These are phyloP conservation scores for Cyclargus thomasi DNA, from an alignment of 1,140 invertebrate species.

Conservation along the genomic window DNA sequence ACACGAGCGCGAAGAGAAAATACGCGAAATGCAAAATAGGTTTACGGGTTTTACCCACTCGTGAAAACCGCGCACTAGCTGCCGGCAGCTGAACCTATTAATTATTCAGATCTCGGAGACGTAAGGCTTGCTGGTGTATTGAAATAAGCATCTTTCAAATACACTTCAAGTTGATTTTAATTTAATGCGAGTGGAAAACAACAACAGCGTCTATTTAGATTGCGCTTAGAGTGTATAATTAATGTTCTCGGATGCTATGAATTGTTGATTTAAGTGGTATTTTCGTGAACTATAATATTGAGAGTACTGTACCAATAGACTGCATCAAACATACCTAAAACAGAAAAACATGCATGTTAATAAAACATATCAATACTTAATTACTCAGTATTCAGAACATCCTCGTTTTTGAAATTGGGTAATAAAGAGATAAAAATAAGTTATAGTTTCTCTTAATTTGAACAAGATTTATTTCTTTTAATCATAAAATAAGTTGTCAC, in stretches of 20 bases:
- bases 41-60: constrained; percentile 24
- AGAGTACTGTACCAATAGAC: neutral
- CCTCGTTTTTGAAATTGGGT: too few species aligned
- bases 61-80: constrained; percentile 13
- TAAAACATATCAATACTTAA: too few species aligned
- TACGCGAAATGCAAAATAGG: constrained; percentile 26
- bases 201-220: neutral
- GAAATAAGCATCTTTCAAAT: constrained; percentile 6
- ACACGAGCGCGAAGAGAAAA: constrained; percentile 19
- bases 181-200: neutral
- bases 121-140: constrained; percentile 5
- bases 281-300: neutral
- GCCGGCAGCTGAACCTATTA: constrained; percentile 10
- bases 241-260: neutral
- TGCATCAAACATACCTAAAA: neutral
- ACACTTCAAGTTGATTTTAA: constrained; percentile 5
- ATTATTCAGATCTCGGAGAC: constrained; percentile 11
- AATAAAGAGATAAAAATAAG: too few species aligned
- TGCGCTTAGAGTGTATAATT: neutral
- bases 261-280: neutral
- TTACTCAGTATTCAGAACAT: too few species aligned
- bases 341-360: neutral
- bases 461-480: too few species aligned
- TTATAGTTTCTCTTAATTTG: too few species aligned
- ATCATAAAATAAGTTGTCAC: too few species aligned